Base-by-base conservation (phyloP, 2,797 vertebrate genomes). In the Sebastes itinus region DNA sequence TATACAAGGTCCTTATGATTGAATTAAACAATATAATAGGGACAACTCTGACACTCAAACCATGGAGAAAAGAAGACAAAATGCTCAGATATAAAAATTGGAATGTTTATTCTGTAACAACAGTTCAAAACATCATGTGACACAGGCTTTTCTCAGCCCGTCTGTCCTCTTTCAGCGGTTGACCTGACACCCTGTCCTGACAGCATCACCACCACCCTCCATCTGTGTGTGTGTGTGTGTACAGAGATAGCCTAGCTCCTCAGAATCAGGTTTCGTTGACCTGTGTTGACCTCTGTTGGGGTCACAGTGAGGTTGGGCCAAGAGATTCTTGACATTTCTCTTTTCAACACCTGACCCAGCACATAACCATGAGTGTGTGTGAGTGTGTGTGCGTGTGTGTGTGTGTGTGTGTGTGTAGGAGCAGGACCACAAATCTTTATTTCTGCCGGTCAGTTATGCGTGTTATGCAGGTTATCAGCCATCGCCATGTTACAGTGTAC, bases 301-400 rank as follows among this genome's bases (percentile, higher is more conserved):
- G 91, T 95, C 92, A 92, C 54, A 72, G 54, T 64, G 62, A 88
- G 93, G 91, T 78, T 85, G 89, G 81, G 80, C 88, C 74, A 92
- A 92, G 91, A 92, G 92, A 92, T 92, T 92, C 92, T 91, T 94
- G 92, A 93, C 91, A 93, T 91, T 82, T 92, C 87, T 79, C 78
- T 91, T 72, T 58, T 74, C 72, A 89, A 85, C 85, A 91, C 86
- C 88, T 91, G 85, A 90, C 81, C 86, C 69, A 71, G 60, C 80
- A 64, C 71, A 33, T 75, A 75, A 69, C 70, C 52, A 32, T 66
- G 70, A 72, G 79, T 75, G 82, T 75, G 16, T 2, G 55, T 67
- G 66, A 33, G 64, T 55, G 54, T 52, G 76, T 81, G 76, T 74
- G 79, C 72, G 12, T 1, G 67, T 71, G 52, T 28, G 75, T 68